These are phyloP conservation scores for Anableps anableps DNA, from an alignment of 2,797 vertebrate species.

Conservation along the genomic window DNA sequence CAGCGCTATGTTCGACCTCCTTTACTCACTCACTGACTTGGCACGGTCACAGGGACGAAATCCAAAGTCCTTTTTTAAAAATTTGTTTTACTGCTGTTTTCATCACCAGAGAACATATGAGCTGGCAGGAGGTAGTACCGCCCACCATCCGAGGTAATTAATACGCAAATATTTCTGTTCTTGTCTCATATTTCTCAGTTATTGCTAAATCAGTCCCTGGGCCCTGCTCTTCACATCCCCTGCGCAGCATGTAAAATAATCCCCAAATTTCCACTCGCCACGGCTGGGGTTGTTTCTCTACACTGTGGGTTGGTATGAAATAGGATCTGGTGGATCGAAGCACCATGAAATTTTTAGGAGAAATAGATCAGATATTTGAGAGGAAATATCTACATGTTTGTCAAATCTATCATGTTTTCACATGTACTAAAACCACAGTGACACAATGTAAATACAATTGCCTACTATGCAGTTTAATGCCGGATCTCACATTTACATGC, in stretches of 20 bases:
- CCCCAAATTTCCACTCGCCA: constrained; percentile 78
- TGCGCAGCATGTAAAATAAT: constrained; percentile 84
- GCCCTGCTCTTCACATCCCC: constrained; percentile 82
- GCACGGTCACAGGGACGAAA: constrained; percentile 47
- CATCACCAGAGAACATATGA: constrained; percentile 63
- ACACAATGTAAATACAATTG: constrained; percentile 23
- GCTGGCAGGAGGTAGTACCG: constrained; percentile 66
- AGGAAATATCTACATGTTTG: constrained; percentile 75
- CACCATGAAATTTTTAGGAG: constrained; percentile 81
- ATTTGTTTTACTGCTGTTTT: constrained; percentile 77
- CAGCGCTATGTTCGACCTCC: constrained; percentile 64
- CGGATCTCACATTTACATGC: not conserved
- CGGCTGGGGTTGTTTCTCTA: constrained; percentile 72
- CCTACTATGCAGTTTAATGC: constrained; percentile 4
- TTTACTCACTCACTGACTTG: constrained; percentile 45
- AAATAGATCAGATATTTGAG: constrained; percentile 77
- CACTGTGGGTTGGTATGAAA: constrained; percentile 75
- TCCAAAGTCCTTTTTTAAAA: constrained; percentile 66
- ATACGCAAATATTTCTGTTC: constrained; percentile 86
- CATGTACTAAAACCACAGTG: constrained; percentile 54
- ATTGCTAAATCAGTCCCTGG: constrained; percentile 84
- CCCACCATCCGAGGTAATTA: constrained; percentile 77
- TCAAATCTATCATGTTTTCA: constrained; percentile 62
- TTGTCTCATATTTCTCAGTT: constrained; percentile 84
- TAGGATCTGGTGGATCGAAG: constrained; percentile 78